Percentiles rank a stretch among this genome's conserved stretches.
These are phyloP conservation scores for Apamea monoglypha DNA, from an alignment of 2,888 invertebrate genomes.

Conservation along the genomic window DNA sequence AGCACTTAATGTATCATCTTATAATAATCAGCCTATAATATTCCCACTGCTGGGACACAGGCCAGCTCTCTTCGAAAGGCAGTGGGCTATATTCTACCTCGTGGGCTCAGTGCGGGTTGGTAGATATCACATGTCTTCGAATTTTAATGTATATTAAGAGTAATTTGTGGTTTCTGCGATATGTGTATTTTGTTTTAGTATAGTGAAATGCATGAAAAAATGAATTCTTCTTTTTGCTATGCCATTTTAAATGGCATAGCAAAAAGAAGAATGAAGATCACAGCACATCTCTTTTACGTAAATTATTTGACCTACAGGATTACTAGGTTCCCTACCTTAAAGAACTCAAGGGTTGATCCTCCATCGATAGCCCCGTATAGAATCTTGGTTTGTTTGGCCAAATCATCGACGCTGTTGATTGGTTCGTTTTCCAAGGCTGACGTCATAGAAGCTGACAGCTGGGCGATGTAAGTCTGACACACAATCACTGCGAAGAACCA, in stretches of 20 bases:
- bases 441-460: constrained; percentile 97
- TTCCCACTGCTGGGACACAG: no score
- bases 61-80: no score
- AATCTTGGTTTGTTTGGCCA: constrained; percentile 97
- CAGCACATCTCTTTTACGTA: neutral
- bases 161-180: neutral
- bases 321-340: constrained; percentile 85
- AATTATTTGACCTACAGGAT: neutral
- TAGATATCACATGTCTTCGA: no score
- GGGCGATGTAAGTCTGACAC: constrained; percentile 98
- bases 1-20: neutral
- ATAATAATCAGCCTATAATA: no score
- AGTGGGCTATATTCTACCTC: no score
- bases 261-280: neutral
- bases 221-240: no score
- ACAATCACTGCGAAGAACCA: constrained; percentile 98
- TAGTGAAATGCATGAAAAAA: no score
- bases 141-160: neutral
- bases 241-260: neutral
- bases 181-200: neutral
- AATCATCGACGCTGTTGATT: constrained; percentile 97
- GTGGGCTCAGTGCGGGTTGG: no score
- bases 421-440: constrained; percentile 95
- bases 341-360: constrained; percentile 97
- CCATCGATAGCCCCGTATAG: constrained; percentile 96